Base-by-base conservation (phyloP, 2,797 vertebrate species). In the Myoxocephalus aenaeus region DNA sequence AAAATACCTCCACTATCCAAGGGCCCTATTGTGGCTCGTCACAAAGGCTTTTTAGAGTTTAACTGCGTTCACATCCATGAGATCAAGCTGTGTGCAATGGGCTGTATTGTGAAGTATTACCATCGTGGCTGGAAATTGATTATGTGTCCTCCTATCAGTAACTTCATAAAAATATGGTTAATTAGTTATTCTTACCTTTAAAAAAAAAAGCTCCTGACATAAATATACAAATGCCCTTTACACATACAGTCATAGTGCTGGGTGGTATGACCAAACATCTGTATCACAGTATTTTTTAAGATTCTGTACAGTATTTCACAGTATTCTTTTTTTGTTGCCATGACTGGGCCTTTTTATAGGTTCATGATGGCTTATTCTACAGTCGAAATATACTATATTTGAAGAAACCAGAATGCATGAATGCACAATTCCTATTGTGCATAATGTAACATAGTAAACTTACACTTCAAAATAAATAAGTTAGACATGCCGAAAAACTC, bases 1-100 rank as follows among this genome's bases (percentile, higher is more conserved):
- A 87, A 75, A 53, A 71, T 77, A 48, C 46, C 32, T 75, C 48
- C 53, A 38, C 20, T 54, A 58, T 75, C 67, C 34, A 69, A 66
- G 32, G 61, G 53, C 38, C 73, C 36, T 42, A 18, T 51, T 38
- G 69, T 74, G 38, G 57, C 56, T 81, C 54, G 25, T 75, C 81
- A 74, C 40, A 79, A 50, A 51, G 62, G n/a, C 65, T 27, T 58
- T 77, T 38, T 62, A 40, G 9, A 74, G 54, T 66, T 83, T 70
- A 40, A 59, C 66, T 81, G 44, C 71, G 65, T 75, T 58, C 54
- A 64, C 25, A 17, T 80, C 12, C 27, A 44, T 48, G 29, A 65
- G 27, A 67, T 38, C 34, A 48, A 71, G 50, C 68, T 57, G 12
- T 53, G 17, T 59, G 51, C 32, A 58, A 18, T 29, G 29, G 25